Conservation (phyloP, 2,113 vertebrate genomes). For the Rhodinocichla rosea region DNA sequence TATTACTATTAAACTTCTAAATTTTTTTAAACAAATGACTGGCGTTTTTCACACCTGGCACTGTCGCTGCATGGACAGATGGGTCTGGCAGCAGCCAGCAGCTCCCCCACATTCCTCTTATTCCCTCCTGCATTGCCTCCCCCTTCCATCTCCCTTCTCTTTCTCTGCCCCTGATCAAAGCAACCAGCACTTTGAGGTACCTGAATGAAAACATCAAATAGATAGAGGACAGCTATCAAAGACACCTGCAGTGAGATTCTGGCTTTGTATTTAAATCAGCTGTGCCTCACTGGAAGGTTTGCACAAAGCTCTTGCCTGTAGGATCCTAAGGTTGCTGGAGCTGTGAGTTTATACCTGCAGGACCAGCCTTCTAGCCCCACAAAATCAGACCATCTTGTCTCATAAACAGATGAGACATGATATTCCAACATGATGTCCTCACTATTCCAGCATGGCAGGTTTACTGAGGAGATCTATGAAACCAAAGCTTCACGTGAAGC, state of each 20-base stretch:
- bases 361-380: not conserved
- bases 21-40: too few relatives aligned
- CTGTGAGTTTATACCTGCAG: not conserved
- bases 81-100: not conserved
- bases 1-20: too few relatives aligned
- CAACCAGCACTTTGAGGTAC: not conserved
- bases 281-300: not conserved
- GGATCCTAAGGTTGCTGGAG: not conserved
- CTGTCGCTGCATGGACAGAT: fast-evolving
- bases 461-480: not conserved
- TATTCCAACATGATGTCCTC: not conserved
- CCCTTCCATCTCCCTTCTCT: not conserved
- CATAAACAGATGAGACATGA: not conserved
- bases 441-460: not conserved
- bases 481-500: not conserved
- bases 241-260: not conserved
- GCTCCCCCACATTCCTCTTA: not conserved
- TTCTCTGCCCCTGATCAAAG: too few relatives aligned
- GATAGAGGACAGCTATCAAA: not conserved
- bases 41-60: too few relatives aligned
- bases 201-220: not conserved
- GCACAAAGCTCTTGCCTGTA: not conserved
- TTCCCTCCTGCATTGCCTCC: not conserved
- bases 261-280: not conserved
- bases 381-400: fast-evolving